Base-by-base conservation (phyloP, 1,140 invertebrate species). In the Drosophila bocqueti region DNA sequence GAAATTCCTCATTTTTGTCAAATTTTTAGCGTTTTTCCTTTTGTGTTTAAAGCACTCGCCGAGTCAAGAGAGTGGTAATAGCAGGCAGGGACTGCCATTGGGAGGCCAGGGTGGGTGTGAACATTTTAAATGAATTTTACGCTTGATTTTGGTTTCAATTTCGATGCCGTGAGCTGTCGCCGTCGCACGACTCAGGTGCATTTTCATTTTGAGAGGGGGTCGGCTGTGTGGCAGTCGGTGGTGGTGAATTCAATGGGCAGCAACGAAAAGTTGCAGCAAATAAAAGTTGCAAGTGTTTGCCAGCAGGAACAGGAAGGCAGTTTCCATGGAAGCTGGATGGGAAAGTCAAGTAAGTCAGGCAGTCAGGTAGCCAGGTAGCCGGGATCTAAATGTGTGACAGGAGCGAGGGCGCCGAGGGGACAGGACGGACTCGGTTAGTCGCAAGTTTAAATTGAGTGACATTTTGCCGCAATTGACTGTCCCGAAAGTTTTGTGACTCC, bases 71-170 rank as follows among this genome's bases (percentile, higher is more conserved):
- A 18, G 21, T 26, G 34, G 3, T 11, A 40, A 43, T 58, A 21
- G 21, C 6, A 5, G 43, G 16, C 16, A 10, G 34, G 10, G 34
- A 9, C 11, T 46, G 45, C 29, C 16, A n/a, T 18, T 46, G 38
- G 54, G 24, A 13, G 46, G 10, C 15, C 18, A 73, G 36, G 29
- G 50, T 58, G 60, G 73, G 79, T 81, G 67, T 42, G 46, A 86
- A 83, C 71, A 79, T 86, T 83, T 86, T 83, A 83, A 86, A 87
- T 86, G 71, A 87, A 86, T 86, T 86, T 87, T 87, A 79, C 83
- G 83, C 83, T 79, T 87, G 76, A 87, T 87, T 86, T 86, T 86
- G 71, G 83, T 87, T 87, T 85, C 82, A 85, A 85, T 85, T 83
- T 87, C 80, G 64, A 87, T 87, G 67, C 78, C 36, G 66, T 76